Percentiles rank a stretch among this genome's conserved stretches.
Evolutionary conservation across 2,797 vertebrate genomes (phyloP).

Genomic region (Echeneis naucrates): DNA sequence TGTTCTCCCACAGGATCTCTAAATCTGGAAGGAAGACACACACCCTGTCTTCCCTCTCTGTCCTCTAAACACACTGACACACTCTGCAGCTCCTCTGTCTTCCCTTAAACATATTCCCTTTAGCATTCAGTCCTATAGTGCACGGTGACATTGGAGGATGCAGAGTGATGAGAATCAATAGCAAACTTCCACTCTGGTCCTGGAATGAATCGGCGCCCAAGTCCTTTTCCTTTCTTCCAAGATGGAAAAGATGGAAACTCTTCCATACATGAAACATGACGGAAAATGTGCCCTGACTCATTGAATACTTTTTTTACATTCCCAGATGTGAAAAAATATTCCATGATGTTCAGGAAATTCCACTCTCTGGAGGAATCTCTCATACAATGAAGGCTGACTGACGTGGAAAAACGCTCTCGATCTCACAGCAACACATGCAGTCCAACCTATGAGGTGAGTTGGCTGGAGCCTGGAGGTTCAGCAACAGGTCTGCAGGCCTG

Average conservation of each 20-base stretch:
- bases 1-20: slow-evolving; percentile 78
- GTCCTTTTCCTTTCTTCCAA: slow-evolving; percentile 23
- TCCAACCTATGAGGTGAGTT: slow-evolving; percentile 30
- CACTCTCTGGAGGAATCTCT: background rate
- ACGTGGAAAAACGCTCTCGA: slow-evolving; percentile 23
- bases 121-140: slow-evolving; percentile 20
- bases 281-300: slow-evolving; percentile 39
- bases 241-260: slow-evolving; percentile 27
- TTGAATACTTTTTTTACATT: slow-evolving; percentile 37
- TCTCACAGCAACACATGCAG: slow-evolving; percentile 17
- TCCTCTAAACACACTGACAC: slow-evolving; percentile 55
- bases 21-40: slow-evolving; percentile 71
- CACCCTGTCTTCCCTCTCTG: slow-evolving; percentile 49
- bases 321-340: slow-evolving; percentile 45
- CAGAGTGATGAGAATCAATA: slow-evolving; percentile 7
- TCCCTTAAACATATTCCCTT: background rate
- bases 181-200: slow-evolving; percentile 27
- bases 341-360: slow-evolving; percentile 16
- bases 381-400: background rate
- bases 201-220: slow-evolving; percentile 1
- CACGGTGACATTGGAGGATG: background rate
- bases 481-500: slow-evolving; percentile 64
- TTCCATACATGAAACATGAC: slow-evolving; percentile 33
- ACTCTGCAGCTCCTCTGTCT: slow-evolving; percentile 19
- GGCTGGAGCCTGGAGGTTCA: slow-evolving; percentile 58